A percentile compares a stretch with the other conserved stretches of the same genome.
These are phyloP conservation scores for Laspeyria flexula DNA, from an alignment of 2,888 invertebrate genomes.

Conservation along the genomic window DNA sequence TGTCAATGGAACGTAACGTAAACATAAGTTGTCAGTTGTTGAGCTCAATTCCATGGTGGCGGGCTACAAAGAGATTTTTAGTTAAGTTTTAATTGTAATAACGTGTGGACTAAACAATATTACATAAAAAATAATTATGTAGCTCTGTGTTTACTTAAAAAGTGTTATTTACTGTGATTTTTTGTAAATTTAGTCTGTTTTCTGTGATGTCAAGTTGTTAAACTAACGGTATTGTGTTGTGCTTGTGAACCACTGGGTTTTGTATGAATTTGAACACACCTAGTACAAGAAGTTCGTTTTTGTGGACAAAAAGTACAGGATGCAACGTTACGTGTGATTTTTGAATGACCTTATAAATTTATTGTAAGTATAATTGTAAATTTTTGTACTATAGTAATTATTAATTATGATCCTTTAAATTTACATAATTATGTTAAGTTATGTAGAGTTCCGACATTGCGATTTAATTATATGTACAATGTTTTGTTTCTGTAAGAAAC, in stretches of 20 bases:
- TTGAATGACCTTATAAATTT: conserved; percentile 41
- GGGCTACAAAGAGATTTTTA: conserved; percentile 42
- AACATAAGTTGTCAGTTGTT: conserved; percentile 74
- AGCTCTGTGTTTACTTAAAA: conserved; percentile 20
- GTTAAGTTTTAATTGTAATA: conserved; percentile 28
- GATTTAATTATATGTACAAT: no score
- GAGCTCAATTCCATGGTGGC: conserved; percentile 65
- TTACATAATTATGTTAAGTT: not conserved
- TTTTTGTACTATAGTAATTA: no score
- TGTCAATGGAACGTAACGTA: conserved; percentile 71
- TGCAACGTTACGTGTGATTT: conserved; percentile 65
- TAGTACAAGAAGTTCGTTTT: conserved; percentile 63
- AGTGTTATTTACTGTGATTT: conserved; percentile 35
- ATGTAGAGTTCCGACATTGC: no score
- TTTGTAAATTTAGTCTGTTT: conserved; percentile 35
- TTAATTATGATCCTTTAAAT: not conserved
- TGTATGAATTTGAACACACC: conserved; percentile 72
- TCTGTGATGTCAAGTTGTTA: conserved; percentile 56
- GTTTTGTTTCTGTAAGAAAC: no score
- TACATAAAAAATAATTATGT: conserved; percentile 40
- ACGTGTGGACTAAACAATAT: conserved; percentile 25
- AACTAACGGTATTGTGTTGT: conserved; percentile 70
- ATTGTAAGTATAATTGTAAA: conserved; percentile 28
- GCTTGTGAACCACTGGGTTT: conserved; percentile 43
- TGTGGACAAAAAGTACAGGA: conserved; percentile 60